Conservation (phyloP, 2,888 invertebrate genomes). For the Agrochola lychnidis region DNA sequence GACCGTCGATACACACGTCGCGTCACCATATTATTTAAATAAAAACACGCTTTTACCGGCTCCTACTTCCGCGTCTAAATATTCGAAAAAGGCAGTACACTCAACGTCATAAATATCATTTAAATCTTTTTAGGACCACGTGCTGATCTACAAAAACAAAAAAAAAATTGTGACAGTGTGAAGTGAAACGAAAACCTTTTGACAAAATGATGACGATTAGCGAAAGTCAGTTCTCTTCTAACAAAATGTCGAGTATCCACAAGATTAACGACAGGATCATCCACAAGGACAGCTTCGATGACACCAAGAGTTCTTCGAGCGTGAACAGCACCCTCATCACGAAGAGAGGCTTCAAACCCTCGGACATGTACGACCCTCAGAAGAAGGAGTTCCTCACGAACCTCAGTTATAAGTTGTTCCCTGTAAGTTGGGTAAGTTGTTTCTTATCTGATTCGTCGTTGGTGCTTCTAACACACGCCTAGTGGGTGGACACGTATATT, state of each 20-base stretch:
- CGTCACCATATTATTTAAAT: not conserved
- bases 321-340: conserved; percentile 92
- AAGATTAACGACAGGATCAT: conserved; percentile 88
- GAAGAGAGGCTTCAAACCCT: conserved; percentile 95
- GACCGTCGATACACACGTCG: conserved; percentile 30
- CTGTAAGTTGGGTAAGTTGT: conserved; percentile 94
- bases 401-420: conserved; percentile 95
- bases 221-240: conserved; percentile 89
- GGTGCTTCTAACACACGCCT: conserved; percentile 80
- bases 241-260: conserved; percentile 88
- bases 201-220: conserved; percentile 89
- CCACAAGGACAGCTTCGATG: conserved; percentile 87
- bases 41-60: conserved; percentile 4
- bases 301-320: conserved; percentile 87
- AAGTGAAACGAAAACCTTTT: conserved; percentile 57
- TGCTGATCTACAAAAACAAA: not conserved
- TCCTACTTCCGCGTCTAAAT: not conserved
- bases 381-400: conserved; percentile 95
- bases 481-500: conserved; percentile 74
- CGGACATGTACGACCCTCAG: conserved; percentile 95
- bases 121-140: conserved; percentile 37
- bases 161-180: conserved; percentile 58
- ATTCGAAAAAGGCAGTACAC: conserved; percentile 13
- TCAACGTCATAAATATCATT: conserved; percentile 27
- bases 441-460: conserved; percentile 68